Base-by-base conservation (phyloP, 2,888 invertebrate genomes). In the Atherix ibis region DNA sequence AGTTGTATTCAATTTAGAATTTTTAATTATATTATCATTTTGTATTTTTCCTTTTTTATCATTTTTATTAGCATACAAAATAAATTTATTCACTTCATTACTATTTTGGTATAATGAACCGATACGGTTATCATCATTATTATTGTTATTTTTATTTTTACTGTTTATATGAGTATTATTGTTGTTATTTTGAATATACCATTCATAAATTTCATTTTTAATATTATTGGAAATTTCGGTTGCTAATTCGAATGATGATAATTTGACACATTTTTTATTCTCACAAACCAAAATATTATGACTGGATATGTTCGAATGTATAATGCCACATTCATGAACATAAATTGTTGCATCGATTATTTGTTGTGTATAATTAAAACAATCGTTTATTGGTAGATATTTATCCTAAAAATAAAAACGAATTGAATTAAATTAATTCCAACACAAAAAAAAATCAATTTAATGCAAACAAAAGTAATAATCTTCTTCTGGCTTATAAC, bases 251-350 rank as follows among this genome's bases (percentile, higher is more conserved):
- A 67, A 53, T 41, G 64, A 64, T 0, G 63, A 56, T 2, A 68
- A 45, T 48, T 67, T 67, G 3, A 64, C 67, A 1, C 63, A 49
- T 28, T 37, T 38, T 27, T 38, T 38, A 26, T 38, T 14, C 18
- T 42, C 30, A n/a, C 38, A 39, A 10, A 68, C 47, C 53, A 65
- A 57, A n/a, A 67, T 45, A 24, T 56, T 48, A 33, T 54, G 51
- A 42, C 66, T 66, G 40, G 52, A 59, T 13, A 68, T 50, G 18
- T 56, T 63, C 1, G 65, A 62, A 52, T 68, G 67, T 2, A 67
- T 43, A 46, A 55, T 64, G 10, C 64, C 64, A 44, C 63, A 65
- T 62, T 65, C 65, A 15, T 60, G 54, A 4, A 68, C 53, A 50
- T 66, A 67, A 2, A 60, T 54, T 10, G 64, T 48, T 1, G 67